Evolutionary conservation across 2,113 vertebrate species (phyloP), one percentile per base, ranked within the genome.

Genomic region (Indicator indicator): DNA sequence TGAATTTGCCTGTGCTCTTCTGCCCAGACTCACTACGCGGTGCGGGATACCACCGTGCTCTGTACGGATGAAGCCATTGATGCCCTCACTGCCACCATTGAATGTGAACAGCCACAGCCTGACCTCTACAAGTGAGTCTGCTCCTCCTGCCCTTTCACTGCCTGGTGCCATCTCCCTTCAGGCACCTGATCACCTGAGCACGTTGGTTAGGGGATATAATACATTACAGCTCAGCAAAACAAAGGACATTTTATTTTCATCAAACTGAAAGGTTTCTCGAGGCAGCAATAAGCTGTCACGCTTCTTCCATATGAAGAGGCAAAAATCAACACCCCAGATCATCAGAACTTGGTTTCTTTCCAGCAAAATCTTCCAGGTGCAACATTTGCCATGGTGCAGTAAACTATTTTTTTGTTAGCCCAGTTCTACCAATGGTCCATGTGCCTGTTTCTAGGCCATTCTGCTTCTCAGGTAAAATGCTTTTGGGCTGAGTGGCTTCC

Each of bases 31-130:
- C 98, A 99, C 96, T 99, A 98, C 46, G 99, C 99, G 1, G 99
- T 99, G 93, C 98, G 98, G 83, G 99, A 99, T 44, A 98, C 98
- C 60, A 94, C 85, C 8, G 82, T 93, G 72, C 95, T 98, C 65
- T 95, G 96, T 90, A 98, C 98, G 1, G 98, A 98, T 1, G 98
- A 98, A 84, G 98, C 98, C 97, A 98, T 99, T 77, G 97, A 98
- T 78, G 78, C 93, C 92, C 98, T 99, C 95, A 98, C 77, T 1
- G 99, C 99, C 97, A 98, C 98, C 4, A 99, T 99, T 8, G 99
- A 99, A 97, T 99, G 99, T 75, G 99, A 99, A 74, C 99, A 99
- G 96, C 99, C 99, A 2, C 99, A 99, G 87, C 98, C 99, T 50
- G 99, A 99, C 98, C 99, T 99, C 97, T 99, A 99, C 98, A 99